These are phyloP conservation scores for Nysson spinosus DNA, from an alignment of 2,888 invertebrate genomes.

Conservation along the genomic window DNA sequence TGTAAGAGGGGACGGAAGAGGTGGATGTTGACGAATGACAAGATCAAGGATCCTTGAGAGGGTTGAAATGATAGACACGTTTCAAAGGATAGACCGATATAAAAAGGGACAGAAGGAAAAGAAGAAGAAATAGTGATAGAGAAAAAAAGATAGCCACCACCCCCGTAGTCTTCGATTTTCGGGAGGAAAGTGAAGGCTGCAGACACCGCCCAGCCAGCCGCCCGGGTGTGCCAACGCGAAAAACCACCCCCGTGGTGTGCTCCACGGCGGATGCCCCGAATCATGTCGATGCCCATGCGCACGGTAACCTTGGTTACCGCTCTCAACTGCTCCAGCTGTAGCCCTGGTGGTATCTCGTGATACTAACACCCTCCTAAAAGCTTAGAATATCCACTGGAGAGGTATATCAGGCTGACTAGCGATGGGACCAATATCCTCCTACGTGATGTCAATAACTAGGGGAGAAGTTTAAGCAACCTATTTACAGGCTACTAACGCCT, in stretches of 20 bases:
- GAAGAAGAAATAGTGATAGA: conserved; percentile 13
- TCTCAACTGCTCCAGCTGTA: conserved; percentile 40
- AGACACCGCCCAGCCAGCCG: conserved; percentile 79
- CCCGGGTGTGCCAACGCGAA: conserved; percentile 73
- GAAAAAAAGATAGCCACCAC: conserved; percentile 39
- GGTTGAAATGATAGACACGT: too few species aligned
- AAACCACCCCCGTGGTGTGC: conserved; percentile 67
- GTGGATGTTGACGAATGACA: too few species aligned
- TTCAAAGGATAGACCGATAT: neutral
- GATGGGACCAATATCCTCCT: conserved; percentile 1
- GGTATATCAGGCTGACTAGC: neutral
- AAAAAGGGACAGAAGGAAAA: neutral
- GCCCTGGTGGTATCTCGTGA: conserved; percentile 17
- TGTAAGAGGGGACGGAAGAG: neutral
- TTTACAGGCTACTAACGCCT: too few species aligned
- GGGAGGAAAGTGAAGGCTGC: conserved; percentile 72
- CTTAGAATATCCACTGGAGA: neutral
- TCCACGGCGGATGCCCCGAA: conserved; percentile 49
- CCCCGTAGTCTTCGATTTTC: conserved; percentile 62
- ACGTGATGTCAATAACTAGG: too few species aligned
- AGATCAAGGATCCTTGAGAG: too few species aligned
- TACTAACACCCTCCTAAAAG: conserved; percentile 26
- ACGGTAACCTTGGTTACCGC: conserved; percentile 55
- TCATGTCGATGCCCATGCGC: conserved; percentile 54
- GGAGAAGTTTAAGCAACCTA: too few species aligned